Base-by-base conservation (phyloP, 2,888 invertebrate species). In the Brachyptera putata region DNA sequence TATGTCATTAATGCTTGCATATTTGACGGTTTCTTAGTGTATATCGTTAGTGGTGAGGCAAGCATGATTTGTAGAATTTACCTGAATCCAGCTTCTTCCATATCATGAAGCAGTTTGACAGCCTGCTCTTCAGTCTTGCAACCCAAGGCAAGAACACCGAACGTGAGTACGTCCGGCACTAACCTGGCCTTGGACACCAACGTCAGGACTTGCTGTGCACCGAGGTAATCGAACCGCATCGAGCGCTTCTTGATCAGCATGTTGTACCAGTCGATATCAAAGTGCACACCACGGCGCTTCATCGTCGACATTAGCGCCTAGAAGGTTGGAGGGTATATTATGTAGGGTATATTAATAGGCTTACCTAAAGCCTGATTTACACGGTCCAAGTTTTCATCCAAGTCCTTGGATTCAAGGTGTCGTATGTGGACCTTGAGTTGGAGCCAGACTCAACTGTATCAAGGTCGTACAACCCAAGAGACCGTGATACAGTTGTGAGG, bases 231-330 rank as follows among this genome's bases (percentile, higher is more conserved):
- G 60, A 74, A 77, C 65, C 91, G 78, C 69, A 84, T 75, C 69
- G 85, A 85, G 61, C 91, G 81, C 71, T 85, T 90, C 69, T 88
- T 90, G 57, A 96, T 93, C 9, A 95, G 78, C 76, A 87, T 83
- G 73, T 95, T 95, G 70, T 85, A 93, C 73, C 95, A 92, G 71
- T 86, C 86, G 59, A 89, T 81, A 74, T 95, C 93, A 1, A 86
- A 79, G 67, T 79, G 80, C 0, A 91, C 71, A 9, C 81, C 76
- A 41, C 75, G 75, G 62, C 75, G 74, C 60, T 82, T 80, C 74
- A 93, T 83, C 58, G 77, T 74, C 56, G 75, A 73, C 3, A 95
- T 69, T 7, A 95, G 71, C 63, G 81, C 68, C 75, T 75, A 62
- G 2, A 69, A 69, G 63, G 7, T 5, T 30, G 5, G 5, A 30